A percentile compares a stretch with the other conserved stretches of the same genome.
phyloP scores from a whole-genome alignment of 2,113 vertebrate genomes.

The Saimiri boliviensis region DNA sequence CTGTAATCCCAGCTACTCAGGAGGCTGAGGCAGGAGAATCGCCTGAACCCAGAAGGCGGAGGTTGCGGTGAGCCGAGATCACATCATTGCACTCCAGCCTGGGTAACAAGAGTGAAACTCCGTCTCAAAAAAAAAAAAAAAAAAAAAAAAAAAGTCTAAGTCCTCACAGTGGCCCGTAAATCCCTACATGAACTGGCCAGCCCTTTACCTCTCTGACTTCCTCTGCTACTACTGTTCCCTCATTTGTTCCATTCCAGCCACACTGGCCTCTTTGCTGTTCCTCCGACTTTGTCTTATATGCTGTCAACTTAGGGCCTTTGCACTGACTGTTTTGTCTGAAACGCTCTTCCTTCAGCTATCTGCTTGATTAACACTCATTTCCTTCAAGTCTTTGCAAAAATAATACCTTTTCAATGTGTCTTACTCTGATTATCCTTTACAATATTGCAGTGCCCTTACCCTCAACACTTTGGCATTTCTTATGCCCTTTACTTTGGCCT shows the following conservation, averaged over 20 bases:
- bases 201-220: constrained; percentile 20
- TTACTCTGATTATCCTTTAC: not conserved
- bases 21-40: no score
- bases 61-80: no score
- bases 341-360: not conserved
- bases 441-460: not conserved
- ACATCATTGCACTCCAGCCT: no score
- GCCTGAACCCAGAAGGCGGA: no score
- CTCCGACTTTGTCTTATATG: not conserved
- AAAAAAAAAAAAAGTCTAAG: not conserved
- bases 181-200: not conserved
- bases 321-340: not conserved
- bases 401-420: not conserved
- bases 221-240: not conserved
- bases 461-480: not conserved
- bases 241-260: not conserved
- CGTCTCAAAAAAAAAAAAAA: no score
- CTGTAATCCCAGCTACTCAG: no score
- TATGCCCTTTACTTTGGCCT: not conserved
- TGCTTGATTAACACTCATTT: not conserved
- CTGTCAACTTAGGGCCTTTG: not conserved
- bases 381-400: constrained; percentile 1
- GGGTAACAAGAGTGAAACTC: no score
- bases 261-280: not conserved
- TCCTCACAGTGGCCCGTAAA: not conserved